These are phyloP conservation scores for Lophura nycthemera DNA, from an alignment of 2,113 vertebrate genomes.

Conservation along the genomic window DNA sequence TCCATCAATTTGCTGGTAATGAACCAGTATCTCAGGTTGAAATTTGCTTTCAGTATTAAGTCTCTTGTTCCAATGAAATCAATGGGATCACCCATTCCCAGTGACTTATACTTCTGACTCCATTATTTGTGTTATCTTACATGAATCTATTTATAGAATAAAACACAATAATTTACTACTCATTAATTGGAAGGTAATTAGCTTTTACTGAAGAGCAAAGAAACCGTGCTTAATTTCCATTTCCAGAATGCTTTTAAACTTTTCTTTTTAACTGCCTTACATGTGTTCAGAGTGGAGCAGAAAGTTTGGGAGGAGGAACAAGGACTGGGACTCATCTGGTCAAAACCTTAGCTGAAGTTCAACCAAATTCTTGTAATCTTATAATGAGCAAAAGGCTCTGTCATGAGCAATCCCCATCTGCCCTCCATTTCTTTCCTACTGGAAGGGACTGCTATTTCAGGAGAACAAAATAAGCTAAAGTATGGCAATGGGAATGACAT, in stretches of 20 bases:
- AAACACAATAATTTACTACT: neutral
- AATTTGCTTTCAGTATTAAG: conserved; percentile 39
- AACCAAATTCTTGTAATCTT: neutral
- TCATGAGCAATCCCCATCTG: neutral
- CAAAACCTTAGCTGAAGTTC: neutral
- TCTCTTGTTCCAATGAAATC: conserved; percentile 25
- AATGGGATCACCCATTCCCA: conserved; percentile 10
- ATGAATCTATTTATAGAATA: neutral
- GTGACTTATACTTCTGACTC: neutral
- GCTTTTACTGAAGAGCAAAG: conserved; percentile 6
- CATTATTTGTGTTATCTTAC: conserved; percentile 14
- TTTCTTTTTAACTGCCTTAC: neutral
- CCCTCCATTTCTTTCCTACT: neutral
- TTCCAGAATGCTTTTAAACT: neutral
- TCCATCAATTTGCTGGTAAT: conserved; percentile 57
- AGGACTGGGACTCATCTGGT: neutral
- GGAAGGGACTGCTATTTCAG: neutral
- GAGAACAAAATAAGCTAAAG: neutral
- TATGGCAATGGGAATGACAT: neutral
- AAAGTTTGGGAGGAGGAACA: neutral
- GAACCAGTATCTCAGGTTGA: conserved; percentile 16
- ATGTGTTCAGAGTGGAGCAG: neutral
- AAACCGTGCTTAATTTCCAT: neutral
- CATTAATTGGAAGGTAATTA: conserved; percentile 31
- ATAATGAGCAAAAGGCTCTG: neutral